Conservation (phyloP, 2,888 invertebrate species). For the Eupithecia subumbrata region DNA sequence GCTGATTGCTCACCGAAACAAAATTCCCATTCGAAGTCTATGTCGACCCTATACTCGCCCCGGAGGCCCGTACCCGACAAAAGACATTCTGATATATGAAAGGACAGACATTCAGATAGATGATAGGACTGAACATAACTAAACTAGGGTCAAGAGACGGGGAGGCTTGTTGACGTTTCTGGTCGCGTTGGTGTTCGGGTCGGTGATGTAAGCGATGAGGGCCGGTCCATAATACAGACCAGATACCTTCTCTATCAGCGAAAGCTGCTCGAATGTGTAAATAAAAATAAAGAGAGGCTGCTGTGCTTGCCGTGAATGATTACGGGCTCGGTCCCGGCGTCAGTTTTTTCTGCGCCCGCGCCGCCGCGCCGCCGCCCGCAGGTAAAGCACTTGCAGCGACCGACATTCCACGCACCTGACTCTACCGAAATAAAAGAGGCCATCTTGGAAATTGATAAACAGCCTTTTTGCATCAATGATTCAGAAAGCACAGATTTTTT, state of each 20-base stretch:
- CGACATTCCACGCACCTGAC: conserved; percentile 32
- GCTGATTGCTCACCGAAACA: too few species aligned
- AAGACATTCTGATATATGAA: too few species aligned
- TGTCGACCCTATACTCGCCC: too few species aligned
- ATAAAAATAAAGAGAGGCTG: neutral
- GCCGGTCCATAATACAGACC: too few species aligned
- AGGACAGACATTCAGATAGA: too few species aligned
- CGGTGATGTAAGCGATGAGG: neutral
- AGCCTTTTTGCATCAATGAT: neutral
- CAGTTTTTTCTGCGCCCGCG: conserved; percentile 16
- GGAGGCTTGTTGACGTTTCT: neutral
- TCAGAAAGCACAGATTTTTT: neutral
- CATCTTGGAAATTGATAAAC: conserved; percentile 6
- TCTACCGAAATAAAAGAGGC: conserved; percentile 15
- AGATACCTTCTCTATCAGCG: neutral
- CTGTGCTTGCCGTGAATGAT: neutral
- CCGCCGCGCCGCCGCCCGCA: conserved; percentile 12
- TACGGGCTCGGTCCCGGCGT: neutral
- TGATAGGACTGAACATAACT: too few species aligned
- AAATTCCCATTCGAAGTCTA: too few species aligned
- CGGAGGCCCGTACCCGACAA: too few species aligned
- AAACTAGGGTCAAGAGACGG: too few species aligned
- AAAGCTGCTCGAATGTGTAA: neutral
- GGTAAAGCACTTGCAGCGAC: conserved; percentile 20
- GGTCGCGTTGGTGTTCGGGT: neutral